These are phyloP conservation scores for Crotalus helleri DNA, from an alignment of 2,113 vertebrate species.

Conservation along the genomic window DNA sequence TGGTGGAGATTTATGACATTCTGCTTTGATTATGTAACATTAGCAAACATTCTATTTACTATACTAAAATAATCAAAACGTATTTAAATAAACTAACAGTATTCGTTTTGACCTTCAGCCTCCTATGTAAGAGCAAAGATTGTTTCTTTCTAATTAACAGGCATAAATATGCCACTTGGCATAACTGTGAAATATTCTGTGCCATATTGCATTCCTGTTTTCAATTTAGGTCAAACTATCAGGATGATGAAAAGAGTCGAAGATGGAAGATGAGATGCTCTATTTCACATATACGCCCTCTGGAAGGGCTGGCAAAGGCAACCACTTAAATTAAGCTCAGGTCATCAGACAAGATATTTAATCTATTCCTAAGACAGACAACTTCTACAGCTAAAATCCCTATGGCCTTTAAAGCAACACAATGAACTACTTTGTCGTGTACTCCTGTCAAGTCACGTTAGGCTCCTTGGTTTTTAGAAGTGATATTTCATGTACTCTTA, in stretches of 20 bases:
- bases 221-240: constrained; percentile 81
- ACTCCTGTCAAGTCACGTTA: constrained; percentile 79
- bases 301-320: constrained; percentile 76
- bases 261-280: constrained; percentile 68
- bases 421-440: constrained; percentile 67
- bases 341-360: constrained; percentile 75
- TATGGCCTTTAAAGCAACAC: constrained; percentile 61
- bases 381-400: constrained; percentile 64
- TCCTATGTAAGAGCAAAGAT: background rate
- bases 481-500: constrained; percentile 54
- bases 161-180: background rate
- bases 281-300: constrained; percentile 78
- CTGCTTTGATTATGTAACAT: background rate
- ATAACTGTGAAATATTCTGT: constrained; percentile 24
- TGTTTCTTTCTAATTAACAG: constrained; percentile 9
- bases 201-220: constrained; percentile 47
- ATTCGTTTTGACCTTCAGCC: background rate
- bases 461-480: constrained; percentile 57
- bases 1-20: background rate
- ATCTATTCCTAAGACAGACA: constrained; percentile 72
- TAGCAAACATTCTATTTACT: background rate
- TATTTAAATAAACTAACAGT: background rate
- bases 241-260: constrained; percentile 62
- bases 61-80: background rate
- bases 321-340: constrained; percentile 88